phyloP scores from a whole-genome alignment of 2,888 invertebrate species.

The Zaprionus bogoriensis region DNA sequence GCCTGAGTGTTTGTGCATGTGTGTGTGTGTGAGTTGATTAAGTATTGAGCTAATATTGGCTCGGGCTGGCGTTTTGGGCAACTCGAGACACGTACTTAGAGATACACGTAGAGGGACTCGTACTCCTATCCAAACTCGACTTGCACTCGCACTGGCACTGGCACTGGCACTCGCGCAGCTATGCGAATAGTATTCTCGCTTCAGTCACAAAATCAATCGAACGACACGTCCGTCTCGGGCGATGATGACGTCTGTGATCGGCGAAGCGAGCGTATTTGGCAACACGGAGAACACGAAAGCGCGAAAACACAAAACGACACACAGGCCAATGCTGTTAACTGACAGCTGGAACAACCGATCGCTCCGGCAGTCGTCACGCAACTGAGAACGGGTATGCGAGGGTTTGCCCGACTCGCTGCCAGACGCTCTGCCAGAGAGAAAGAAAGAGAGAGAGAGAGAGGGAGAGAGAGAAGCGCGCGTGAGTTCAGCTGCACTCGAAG shows the following conservation, averaged over 20 bases:
- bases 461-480: not conserved
- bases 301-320: constrained; percentile 11
- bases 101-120: constrained; percentile 29
- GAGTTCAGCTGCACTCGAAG: constrained; percentile 15
- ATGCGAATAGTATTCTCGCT: constrained; percentile 39
- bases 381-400: constrained; percentile 38
- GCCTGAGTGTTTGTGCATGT: constrained; percentile 16
- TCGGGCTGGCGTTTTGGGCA: constrained; percentile 23
- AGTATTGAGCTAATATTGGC: constrained; percentile 25
- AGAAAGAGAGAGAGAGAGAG: too few relatives aligned
- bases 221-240: constrained; percentile 65
- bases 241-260: constrained; percentile 69
- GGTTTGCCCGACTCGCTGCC: constrained; percentile 5
- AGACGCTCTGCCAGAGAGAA: too few relatives aligned
- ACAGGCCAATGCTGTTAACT: constrained; percentile 8
- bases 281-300: constrained; percentile 22
- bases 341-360: constrained; percentile 60
- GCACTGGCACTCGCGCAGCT: constrained; percentile 23
- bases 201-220: constrained; percentile 62
- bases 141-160: constrained; percentile 21
- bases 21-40: constrained; percentile 5
- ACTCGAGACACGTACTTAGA: constrained; percentile 61
- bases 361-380: constrained; percentile 51
- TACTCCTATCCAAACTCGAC: constrained; percentile 3
- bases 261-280: constrained; percentile 20